Evolutionary conservation across 2,113 vertebrate genomes (phyloP).

Genomic region (Turdus rufiventris): DNA sequence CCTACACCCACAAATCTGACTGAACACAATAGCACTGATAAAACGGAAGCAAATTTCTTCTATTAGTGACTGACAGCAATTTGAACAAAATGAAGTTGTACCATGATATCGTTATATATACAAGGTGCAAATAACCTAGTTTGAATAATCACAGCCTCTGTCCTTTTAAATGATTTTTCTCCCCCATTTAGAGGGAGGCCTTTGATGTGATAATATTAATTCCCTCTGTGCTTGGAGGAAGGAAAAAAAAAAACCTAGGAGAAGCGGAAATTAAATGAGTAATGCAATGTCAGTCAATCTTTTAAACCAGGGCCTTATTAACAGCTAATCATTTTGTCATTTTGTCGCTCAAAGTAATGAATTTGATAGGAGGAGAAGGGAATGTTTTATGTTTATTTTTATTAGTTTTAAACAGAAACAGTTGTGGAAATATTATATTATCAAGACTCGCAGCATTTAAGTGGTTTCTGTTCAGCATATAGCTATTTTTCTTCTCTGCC

Average conservation of each 20-base stretch:
- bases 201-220: slow-evolving; percentile 98
- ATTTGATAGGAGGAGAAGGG: slow-evolving; percentile 74
- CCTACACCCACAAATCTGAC: slow-evolving; percentile 64
- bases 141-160: slow-evolving; percentile 94
- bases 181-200: slow-evolving; percentile 86
- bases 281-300: slow-evolving; percentile 92
- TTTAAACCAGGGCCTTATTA: slow-evolving; percentile 88
- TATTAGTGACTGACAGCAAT: slow-evolving; percentile 93
- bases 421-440: slow-evolving; percentile 78
- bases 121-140: slow-evolving; percentile 91
- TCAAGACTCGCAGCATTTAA: slow-evolving; percentile 62
- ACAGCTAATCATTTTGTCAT: slow-evolving; percentile 92
- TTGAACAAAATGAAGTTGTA: slow-evolving; percentile 96
- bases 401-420: slow-evolving; percentile 82
- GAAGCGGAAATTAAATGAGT: slow-evolving; percentile 95
- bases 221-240: slow-evolving; percentile 81
- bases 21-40: slow-evolving; percentile 86
- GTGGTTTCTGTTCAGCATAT: slow-evolving; percentile 67
- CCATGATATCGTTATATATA: slow-evolving; percentile 82
- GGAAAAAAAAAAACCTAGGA: slow-evolving; percentile 70
- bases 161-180: slow-evolving; percentile 96
- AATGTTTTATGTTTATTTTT: slow-evolving; percentile 80
- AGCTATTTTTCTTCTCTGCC: slow-evolving; percentile 61
- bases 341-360: slow-evolving; percentile 84
- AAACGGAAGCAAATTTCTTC: slow-evolving; percentile 91